A percentile compares a stretch with the other conserved stretches of the same genome.
Evolutionary conservation across 2,888 invertebrate species (phyloP).

Genomic region (Trichogramma evanescens): DNA sequence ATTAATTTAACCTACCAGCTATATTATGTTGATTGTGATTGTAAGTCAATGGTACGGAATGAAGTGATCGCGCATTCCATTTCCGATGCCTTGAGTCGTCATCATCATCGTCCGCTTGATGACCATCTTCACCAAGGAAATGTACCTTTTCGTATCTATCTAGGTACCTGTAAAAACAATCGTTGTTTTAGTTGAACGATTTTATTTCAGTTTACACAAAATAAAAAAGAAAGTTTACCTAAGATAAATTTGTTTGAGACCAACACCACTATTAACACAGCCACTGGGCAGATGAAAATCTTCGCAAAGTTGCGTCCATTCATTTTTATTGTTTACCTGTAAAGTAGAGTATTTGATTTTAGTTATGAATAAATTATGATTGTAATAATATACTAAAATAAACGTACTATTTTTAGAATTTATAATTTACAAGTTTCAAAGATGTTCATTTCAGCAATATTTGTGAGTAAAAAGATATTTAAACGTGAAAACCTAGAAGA

Average conservation of each 20-base stretch:
- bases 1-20: conserved; percentile 50
- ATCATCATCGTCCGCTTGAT: conserved; percentile 72
- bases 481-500: background rate
- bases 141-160: conserved; percentile 86
- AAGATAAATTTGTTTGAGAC: conserved; percentile 75
- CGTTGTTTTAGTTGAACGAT: background rate
- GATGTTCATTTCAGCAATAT: background rate
- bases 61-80: conserved; percentile 58
- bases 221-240: conserved; percentile 50
- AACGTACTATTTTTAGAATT: no score
- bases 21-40: conserved; percentile 73
- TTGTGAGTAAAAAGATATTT: background rate
- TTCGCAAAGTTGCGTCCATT: conserved; percentile 77
- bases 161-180: conserved; percentile 53
- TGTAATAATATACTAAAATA: no score
- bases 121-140: conserved; percentile 79
- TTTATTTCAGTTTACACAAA: background rate
- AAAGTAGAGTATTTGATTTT: conserved; percentile 25
- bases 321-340: conserved; percentile 80
- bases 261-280: conserved; percentile 84
- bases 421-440: no score
- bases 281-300: conserved; percentile 71
- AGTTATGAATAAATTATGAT: background rate
- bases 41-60: conserved; percentile 67
- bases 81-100: conserved; percentile 66